A percentile compares a stretch with the other conserved stretches of the same genome.
Conservation (phyloP, 2,888 invertebrate species). For the Scaptomyza polygonia region DNA sequence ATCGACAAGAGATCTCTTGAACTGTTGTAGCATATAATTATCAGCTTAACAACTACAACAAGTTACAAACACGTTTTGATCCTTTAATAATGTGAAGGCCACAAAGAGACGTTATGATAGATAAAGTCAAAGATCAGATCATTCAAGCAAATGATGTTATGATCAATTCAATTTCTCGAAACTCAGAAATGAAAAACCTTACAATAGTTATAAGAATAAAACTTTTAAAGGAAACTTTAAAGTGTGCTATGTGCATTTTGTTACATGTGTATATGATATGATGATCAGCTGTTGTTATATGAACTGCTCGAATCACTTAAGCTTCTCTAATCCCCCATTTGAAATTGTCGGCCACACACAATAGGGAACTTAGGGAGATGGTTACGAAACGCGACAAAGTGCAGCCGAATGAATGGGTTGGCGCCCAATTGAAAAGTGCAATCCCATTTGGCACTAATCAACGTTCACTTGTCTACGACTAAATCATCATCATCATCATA, state of each 20-base stretch:
- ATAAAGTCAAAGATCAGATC: constrained; percentile 4
- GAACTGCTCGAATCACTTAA: constrained; percentile 14
- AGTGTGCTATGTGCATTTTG: background rate
- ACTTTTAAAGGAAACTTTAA: background rate
- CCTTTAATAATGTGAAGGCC: constrained; percentile 6
- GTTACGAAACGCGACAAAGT: constrained; percentile 42
- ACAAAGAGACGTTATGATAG: background rate
- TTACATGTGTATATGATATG: constrained; percentile 5
- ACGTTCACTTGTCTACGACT: constrained; percentile 49
- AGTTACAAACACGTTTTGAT: constrained; percentile 1
- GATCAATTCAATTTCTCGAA: background rate
- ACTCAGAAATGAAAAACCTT: no score
- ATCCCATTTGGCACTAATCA: constrained; percentile 59
- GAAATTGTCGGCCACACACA: constrained; percentile 19
- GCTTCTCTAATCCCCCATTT: constrained; percentile 31
- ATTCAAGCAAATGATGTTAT: background rate
- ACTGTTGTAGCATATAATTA: background rate
- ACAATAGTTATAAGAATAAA: no score
- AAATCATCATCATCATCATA: constrained; percentile 45
- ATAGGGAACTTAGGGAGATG: constrained; percentile 19
- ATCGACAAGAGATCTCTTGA: background rate
- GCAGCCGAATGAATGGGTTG: constrained; percentile 24
- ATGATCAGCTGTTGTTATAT: constrained; percentile 10
- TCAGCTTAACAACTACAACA: constrained; percentile 6
- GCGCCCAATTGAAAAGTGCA: constrained; percentile 57